A percentile compares a stretch with the other conserved stretches of the same genome.
Evolutionary conservation across 2,113 vertebrate species (phyloP).

Genomic region (Neoarius graeffei): DNA sequence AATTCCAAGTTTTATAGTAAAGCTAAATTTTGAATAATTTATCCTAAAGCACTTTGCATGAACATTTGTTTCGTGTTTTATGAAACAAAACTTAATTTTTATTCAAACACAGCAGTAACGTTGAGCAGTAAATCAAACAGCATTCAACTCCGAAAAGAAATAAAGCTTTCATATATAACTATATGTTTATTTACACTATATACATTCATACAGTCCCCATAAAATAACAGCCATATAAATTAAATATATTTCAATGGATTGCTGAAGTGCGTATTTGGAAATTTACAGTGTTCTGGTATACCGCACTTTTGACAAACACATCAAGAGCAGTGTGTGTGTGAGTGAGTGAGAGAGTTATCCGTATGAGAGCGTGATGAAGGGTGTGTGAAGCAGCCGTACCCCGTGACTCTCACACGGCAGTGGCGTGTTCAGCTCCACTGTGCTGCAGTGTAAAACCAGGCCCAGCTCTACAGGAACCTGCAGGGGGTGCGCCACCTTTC

Average conservation of each 20-base stretch:
- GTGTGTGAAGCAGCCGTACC: slow-evolving; percentile 67
- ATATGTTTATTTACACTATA: slow-evolving; percentile 67
- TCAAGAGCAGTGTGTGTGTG: slow-evolving; percentile 21
- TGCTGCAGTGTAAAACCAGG: slow-evolving; percentile 70
- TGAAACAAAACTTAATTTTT: not conserved
- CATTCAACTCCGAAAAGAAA: not conserved
- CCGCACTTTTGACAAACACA: not conserved
- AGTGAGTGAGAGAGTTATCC: slow-evolving; percentile 47
- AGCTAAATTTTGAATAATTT: not conserved
- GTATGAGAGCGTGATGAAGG: slow-evolving; percentile 74
- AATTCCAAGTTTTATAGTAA: not conserved
- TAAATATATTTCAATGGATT: slow-evolving; percentile 65
- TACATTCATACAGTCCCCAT: slow-evolving; percentile 57
- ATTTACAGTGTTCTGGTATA: not conserved
- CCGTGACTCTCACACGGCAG: slow-evolving; percentile 61
- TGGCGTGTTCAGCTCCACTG: slow-evolving; percentile 48
- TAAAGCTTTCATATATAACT: slow-evolving; percentile 55
- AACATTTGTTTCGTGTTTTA: not conserved
- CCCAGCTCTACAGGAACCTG: slow-evolving; percentile 60
- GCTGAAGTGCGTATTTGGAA: slow-evolving; percentile 69
- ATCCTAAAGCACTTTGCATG: not conserved
- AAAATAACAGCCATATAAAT: slow-evolving; percentile 67
- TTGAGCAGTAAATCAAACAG: slow-evolving; percentile 15
- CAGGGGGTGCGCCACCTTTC: not conserved
- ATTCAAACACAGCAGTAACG: not conserved